Percentiles rank a stretch among this genome's conserved stretches.
Evolutionary conservation across 2,797 vertebrate species (phyloP).

Genomic region (Denticeps clupeoides): DNA sequence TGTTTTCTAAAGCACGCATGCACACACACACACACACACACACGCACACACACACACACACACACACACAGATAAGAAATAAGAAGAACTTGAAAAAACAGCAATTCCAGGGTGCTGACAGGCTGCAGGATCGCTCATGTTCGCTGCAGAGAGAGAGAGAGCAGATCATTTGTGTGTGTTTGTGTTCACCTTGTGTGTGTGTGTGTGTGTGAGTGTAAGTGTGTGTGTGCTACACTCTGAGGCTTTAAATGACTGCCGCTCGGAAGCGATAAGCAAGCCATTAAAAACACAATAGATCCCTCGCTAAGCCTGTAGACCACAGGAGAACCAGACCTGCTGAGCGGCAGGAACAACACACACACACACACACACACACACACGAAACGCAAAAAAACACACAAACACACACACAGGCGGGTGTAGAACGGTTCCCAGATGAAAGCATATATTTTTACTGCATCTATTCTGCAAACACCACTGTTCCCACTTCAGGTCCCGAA

Average conservation of each 20-base stretch:
- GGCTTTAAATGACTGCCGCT: not conserved
- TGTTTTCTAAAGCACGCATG: not conserved
- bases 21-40: not conserved
- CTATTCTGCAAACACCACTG: not conserved
- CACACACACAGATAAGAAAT: not conserved
- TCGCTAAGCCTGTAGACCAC: not conserved
- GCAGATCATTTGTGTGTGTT: too few species aligned
- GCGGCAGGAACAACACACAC: too few species aligned
- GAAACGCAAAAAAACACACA: not conserved
- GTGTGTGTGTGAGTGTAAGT: not conserved
- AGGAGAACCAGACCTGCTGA: not conserved
- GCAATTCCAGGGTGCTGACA: not conserved
- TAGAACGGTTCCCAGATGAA: not conserved
- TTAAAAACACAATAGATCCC: not conserved
- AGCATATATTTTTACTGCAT: not conserved
- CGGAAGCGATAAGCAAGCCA: not conserved
- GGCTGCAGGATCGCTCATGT: not conserved
- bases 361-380: not conserved
- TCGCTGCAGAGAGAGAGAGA: too few species aligned
- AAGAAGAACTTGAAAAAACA: not conserved
- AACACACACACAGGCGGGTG: not conserved
- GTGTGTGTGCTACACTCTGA: not conserved
- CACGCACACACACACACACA: not conserved
- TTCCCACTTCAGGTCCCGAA: not conserved
- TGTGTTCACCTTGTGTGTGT: not conserved